Evolutionary conservation across 1,140 invertebrate species (phyloP), one percentile per base, ranked within the genome.

Genomic region (Panulirus ornatus): DNA sequence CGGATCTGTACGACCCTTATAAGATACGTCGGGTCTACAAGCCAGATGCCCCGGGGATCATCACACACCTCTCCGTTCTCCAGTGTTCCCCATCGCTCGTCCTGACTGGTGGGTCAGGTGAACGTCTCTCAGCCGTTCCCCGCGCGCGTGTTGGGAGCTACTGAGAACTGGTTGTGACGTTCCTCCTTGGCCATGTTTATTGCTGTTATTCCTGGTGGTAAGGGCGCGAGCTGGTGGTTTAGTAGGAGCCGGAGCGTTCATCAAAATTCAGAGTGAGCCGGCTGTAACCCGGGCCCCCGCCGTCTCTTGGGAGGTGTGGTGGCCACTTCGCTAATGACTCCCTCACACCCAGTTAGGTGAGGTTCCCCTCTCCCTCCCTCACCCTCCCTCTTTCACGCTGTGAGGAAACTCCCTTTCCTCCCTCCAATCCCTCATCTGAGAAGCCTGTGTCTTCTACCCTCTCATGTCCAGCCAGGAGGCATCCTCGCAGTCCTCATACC

Each of bases 261-360:
- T 27, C 58, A 66, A 66, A 27, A 66, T 63, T 22, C 58, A 3
- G 58, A 22, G 58, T 5, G 2, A 27, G 58, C 1, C 1, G 58
- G 58, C 22, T 22, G 30, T 63, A 63, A 27, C 58, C 58, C 58
- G 9, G 22, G 22, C 30, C 2, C 58, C 22, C 1, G 9, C 58
- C 22, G n/a, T 27, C 58, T 27, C 58, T 19, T n/a, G 58, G 58
- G 58, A 63, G 19, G 22, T 27, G n/a, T 27, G 22, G 22, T 27
- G 58, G 58, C 58, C 58, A 63, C 58, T 63, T 27, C 30, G 58
- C n/a, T 63, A 63, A 63, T 63, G 58, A 63, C 30, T 63, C 58
- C 30, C 58, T 19, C n/a, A 63, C 58, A 27, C 58, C n/a, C 2
- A 47, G 44, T 47, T 5, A 11, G 44, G 44, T 5, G 14, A 11